A percentile compares a stretch with the other conserved stretches of the same genome.
Conservation (phyloP, 2,113 vertebrate genomes). For the Micronycteris hirsuta region DNA sequence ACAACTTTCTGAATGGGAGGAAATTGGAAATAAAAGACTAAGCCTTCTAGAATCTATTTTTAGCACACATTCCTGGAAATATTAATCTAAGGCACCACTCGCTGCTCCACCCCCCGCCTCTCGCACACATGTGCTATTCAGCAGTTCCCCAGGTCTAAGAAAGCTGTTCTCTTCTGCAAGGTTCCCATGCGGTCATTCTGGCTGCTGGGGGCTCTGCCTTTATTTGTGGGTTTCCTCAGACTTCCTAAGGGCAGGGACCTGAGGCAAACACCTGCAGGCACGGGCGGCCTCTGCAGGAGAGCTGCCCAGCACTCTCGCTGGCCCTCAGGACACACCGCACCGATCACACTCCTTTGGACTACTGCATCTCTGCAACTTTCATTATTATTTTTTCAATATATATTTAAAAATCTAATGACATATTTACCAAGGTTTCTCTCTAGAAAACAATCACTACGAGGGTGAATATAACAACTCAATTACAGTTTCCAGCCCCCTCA, state of each 20-base stretch:
- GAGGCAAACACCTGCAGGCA: conserved; percentile 43
- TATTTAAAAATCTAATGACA: not conserved
- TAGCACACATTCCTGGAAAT: conserved; percentile 32
- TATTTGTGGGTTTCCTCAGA: not conserved
- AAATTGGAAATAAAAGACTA: conserved; percentile 16
- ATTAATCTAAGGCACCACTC: not conserved
- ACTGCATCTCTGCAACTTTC: not conserved
- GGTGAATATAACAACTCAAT: not conserved
- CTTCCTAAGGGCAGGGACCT: not conserved
- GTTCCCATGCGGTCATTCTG: not conserved
- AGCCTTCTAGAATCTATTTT: not conserved
- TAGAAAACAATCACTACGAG: not conserved
- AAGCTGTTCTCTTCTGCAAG: not conserved
- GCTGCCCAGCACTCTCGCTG: not conserved
- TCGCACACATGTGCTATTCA: not conserved
- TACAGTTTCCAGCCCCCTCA: not conserved
- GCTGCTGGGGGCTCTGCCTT: not conserved
- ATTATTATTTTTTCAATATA: not conserved
- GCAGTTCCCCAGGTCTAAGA: not conserved
- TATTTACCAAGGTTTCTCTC: not conserved
- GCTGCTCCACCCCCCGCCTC: not conserved
- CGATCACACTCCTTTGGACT: not conserved
- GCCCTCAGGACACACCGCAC: not conserved
- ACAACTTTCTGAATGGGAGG: conserved; percentile 36
- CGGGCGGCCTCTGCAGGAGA: not conserved